A percentile compares a stretch with the other conserved stretches of the same genome.
Evolutionary conservation across 2,113 vertebrate genomes (phyloP).

Genomic region (Tricholaema leucomelas): DNA sequence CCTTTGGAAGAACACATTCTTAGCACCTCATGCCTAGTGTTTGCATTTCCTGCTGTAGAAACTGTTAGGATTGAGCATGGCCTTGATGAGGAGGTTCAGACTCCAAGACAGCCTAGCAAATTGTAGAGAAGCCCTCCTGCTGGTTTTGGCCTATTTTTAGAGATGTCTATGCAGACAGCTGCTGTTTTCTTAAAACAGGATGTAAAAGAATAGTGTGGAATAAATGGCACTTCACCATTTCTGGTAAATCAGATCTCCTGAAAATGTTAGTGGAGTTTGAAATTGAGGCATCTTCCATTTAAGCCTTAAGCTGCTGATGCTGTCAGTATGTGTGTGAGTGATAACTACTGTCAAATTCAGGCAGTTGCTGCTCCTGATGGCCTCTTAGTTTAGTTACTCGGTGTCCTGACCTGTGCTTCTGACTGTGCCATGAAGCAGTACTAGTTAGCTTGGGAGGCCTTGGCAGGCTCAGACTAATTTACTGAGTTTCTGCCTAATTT

Average conservation of each 20-base stretch:
- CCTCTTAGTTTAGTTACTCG: background rate
- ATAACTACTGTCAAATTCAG: background rate
- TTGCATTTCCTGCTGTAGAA: background rate
- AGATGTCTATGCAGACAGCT: background rate
- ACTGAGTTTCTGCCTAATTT: background rate
- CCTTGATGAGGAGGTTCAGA: background rate
- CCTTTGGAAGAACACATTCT: background rate
- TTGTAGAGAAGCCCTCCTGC: background rate
- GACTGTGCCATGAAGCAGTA: background rate
- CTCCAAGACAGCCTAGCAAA: background rate
- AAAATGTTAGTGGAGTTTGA: background rate
- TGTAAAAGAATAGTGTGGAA: background rate
- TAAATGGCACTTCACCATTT: background rate
- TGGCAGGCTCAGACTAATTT: background rate
- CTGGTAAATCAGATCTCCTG: background rate
- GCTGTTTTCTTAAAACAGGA: background rate
- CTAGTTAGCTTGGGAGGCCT: background rate
- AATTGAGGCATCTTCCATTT: background rate
- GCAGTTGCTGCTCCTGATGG: background rate
- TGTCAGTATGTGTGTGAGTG: background rate
- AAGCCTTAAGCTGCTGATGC: background rate
- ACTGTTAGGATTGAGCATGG: background rate
- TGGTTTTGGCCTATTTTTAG: background rate
- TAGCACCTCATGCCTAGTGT: background rate
- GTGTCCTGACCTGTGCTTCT: background rate